Conservation (phyloP, 1,140 invertebrate species). For the Apolygus lucorum region DNA sequence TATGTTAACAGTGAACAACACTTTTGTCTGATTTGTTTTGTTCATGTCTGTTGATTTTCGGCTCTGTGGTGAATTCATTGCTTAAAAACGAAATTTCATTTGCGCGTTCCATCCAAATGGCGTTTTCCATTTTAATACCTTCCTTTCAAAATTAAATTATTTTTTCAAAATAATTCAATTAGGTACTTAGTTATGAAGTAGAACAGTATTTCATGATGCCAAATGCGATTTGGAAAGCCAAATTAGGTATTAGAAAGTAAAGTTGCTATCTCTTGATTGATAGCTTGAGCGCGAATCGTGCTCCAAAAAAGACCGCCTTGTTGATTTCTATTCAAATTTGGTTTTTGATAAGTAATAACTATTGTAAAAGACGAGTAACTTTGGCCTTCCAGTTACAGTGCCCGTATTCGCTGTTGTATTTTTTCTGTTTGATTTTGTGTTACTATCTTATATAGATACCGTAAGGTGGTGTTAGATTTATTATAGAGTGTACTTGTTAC, state of each 20-base stretch:
- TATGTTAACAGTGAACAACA: too few relatives aligned
- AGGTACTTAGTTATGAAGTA: too few relatives aligned
- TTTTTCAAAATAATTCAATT: not conserved
- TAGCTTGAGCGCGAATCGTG: not conserved
- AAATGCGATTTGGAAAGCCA: not conserved
- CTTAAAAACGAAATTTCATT: too few relatives aligned
- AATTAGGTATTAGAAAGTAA: not conserved
- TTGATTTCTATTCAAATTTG: not conserved
- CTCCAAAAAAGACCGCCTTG: not conserved
- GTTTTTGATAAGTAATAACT: too few relatives aligned
- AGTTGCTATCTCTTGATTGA: not conserved
- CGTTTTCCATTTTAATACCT: not conserved
- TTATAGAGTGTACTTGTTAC: constrained; percentile 25
- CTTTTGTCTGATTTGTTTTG: too few relatives aligned
- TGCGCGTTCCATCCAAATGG: not conserved
- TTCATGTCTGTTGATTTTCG: too few relatives aligned
- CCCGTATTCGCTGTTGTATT: not conserved
- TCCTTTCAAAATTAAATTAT: not conserved
- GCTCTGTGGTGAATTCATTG: too few relatives aligned
- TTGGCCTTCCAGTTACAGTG: constrained; percentile 19
- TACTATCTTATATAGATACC: not conserved
- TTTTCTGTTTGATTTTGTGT: not conserved
- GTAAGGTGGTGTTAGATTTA: constrained; percentile 5
- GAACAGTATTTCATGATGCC: not conserved
- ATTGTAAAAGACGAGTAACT: constrained; percentile 8